phyloP scores from a whole-genome alignment of 2,888 invertebrate species.

The Cantharis flavilabris region DNA sequence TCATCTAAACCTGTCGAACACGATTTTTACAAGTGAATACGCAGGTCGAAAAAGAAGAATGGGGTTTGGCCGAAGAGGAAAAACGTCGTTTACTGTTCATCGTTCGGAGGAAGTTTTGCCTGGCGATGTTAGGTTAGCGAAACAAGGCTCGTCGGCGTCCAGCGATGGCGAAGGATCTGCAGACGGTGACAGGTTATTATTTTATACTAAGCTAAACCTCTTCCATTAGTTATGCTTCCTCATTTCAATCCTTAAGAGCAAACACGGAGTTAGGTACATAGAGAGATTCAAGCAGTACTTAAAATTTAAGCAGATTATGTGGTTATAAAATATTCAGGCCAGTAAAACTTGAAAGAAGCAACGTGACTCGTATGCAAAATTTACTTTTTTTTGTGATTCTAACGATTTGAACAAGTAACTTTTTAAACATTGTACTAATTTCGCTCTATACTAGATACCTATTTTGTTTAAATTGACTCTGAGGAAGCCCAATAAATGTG shows the following conservation, averaged over 20 bases:
- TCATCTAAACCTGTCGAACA: not conserved
- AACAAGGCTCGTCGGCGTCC: constrained; percentile 89
- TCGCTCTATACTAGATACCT: not conserved
- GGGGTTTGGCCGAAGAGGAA: constrained; percentile 93
- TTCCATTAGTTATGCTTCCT: constrained; percentile 27
- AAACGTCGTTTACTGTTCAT: constrained; percentile 96
- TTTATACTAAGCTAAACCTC: not conserved
- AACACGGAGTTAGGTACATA: constrained; percentile 50
- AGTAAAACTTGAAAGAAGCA: constrained; percentile 2
- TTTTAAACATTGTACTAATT: not conserved
- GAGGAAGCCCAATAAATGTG: not conserved
- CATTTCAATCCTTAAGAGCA: constrained; percentile 30
- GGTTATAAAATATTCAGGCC: not conserved
- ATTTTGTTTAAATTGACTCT: not conserved
- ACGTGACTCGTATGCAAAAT: not conserved
- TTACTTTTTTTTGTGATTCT: not conserved
- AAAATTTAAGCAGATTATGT: constrained; percentile 4
- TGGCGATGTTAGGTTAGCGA: constrained; percentile 73
- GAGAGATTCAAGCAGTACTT: constrained; percentile 45
- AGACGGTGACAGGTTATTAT: constrained; percentile 82
- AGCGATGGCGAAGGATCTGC: constrained; percentile 86
- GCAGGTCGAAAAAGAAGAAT: constrained; percentile 91
- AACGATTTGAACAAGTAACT: not conserved
- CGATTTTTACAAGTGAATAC: constrained; percentile 16
- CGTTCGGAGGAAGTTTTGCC: constrained; percentile 97